A percentile compares a stretch with the other conserved stretches of the same genome.
These are phyloP conservation scores for Pogonomyrmex barbatus DNA, from an alignment of 1,140 invertebrate genomes.

Conservation along the genomic window DNA sequence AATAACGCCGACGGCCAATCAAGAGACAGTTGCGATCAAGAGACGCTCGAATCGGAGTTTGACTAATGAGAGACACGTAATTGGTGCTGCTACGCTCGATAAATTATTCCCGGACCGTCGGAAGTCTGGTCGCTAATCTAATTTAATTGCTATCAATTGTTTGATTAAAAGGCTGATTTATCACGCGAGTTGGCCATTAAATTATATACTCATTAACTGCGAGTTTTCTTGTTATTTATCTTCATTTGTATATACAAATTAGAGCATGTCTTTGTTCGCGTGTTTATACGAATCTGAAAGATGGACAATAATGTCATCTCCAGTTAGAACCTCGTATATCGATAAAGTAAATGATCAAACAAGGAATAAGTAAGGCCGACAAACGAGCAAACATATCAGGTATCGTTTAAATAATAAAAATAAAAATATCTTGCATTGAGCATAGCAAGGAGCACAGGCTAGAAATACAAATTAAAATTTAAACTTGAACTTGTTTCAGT, in stretches of 20 bases:
- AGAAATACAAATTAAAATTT: no score
- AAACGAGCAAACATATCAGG: no score
- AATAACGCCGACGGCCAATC: not conserved
- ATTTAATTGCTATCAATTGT: conserved; percentile 1
- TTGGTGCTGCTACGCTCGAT: not conserved
- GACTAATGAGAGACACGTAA: conserved; percentile 7
- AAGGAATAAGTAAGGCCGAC: no score
- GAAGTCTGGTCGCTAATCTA: not conserved
- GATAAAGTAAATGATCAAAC: not conserved
- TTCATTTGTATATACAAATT: not conserved
- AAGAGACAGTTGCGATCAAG: not conserved
- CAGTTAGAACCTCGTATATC: not conserved
- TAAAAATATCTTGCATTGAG: no score
- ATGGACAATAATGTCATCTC: not conserved
- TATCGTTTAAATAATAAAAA: no score
- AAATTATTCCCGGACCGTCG: not conserved
- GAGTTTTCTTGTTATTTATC: not conserved
- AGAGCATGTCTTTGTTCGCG: not conserved
- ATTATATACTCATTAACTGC: not conserved
- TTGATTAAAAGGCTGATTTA: not conserved
- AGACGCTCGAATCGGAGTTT: not conserved
- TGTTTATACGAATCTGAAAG: not conserved
- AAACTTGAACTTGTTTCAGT: no score
- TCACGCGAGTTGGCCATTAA: not conserved
- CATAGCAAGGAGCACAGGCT: no score